Base-by-base conservation (phyloP, 2,888 invertebrate genomes). In the Caenorhabditis sp. region DNA sequence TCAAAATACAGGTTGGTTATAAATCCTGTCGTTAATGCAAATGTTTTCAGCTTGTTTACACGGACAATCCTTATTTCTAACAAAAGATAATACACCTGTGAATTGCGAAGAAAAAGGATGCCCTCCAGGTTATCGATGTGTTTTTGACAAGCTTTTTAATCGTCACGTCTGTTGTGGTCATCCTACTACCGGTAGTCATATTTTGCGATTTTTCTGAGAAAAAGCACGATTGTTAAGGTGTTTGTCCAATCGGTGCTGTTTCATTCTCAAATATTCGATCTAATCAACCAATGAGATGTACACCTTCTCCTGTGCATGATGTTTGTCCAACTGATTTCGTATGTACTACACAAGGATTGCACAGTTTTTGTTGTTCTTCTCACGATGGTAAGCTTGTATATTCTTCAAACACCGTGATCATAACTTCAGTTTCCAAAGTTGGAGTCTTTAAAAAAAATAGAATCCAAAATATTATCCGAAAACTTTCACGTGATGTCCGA, bases 91-190 rank as follows among this genome's bases (percentile, higher is more conserved):
- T 66, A 68, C 67, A n/a, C 77, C 77, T 26, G 68, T 78, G 1
- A 71, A 60, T 43, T 76, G 77, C 51, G 50, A 50, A 6, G 26
- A 51, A 1, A 26, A 62, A 5, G 68, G 61, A 1, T 79, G 79
- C 64, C 77, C 78, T 1, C 60, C 61, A 36, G 79, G 79, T 0
- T 78, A 78, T 23, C 54, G 69, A 23, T 79, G 79, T 62, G 79
- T 76, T 23, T 78, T 69, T 58, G 79, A 79, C 62, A 63, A 67
- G 43, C 69, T 79, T 1, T 79, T 78, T 68, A 68, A 76, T 23
- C 63, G 68, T 26, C 73, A 79, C 60, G 78, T 79, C 31, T 79
- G 79, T 36, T 79, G 79, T 68, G 79, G 79, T 55, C 69, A 69
- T 21, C 65, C 75, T 62, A 65, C 75, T 58, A 67, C 69, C 23